These are phyloP conservation scores for Apocheima hispidaria DNA, from an alignment of 2,888 invertebrate genomes.

Conservation along the genomic window DNA sequence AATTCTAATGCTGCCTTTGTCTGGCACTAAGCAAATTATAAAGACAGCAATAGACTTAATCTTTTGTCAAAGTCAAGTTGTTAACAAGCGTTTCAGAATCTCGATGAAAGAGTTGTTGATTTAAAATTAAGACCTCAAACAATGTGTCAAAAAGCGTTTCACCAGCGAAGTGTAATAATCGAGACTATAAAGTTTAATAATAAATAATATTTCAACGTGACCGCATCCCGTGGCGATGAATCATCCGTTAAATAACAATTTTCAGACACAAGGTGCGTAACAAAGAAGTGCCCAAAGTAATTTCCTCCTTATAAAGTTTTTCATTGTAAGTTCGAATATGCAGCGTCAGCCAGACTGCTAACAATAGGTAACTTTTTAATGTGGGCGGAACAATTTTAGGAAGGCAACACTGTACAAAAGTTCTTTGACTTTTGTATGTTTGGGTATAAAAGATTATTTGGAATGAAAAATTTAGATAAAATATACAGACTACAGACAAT, in stretches of 20 bases:
- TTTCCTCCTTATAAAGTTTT: slow-evolving; percentile 29
- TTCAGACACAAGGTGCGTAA: slow-evolving; percentile 27
- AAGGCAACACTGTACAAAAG: slow-evolving; percentile 11
- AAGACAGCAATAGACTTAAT: too few relatives aligned
- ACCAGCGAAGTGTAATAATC: not conserved
- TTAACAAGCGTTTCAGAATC: too few relatives aligned
- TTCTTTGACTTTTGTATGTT: slow-evolving; percentile 18
- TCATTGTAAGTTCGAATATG: slow-evolving; percentile 31
- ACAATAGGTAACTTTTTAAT: slow-evolving; percentile 32
- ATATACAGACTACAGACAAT: too few relatives aligned
- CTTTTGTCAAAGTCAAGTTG: too few relatives aligned
- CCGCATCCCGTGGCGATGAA: slow-evolving; percentile 13
- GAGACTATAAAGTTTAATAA: slow-evolving; percentile 4
- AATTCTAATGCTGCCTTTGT: too few relatives aligned
- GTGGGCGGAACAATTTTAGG: slow-evolving; percentile 23
- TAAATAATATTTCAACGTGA: slow-evolving; percentile 17
- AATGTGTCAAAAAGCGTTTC: not conserved
- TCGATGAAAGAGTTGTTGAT: too few relatives aligned
- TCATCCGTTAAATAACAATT: slow-evolving; percentile 26
- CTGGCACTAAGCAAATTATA: too few relatives aligned
- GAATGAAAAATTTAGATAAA: too few relatives aligned
- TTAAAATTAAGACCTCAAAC: not conserved
- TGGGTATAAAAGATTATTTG: not conserved
- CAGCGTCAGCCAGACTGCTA: slow-evolving; percentile 24
- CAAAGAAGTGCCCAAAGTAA: slow-evolving; percentile 33